A percentile compares a stretch with the other conserved stretches of the same genome.
These are phyloP conservation scores for Babyrousa celebensis DNA, from an alignment of 2,797 vertebrate genomes.

Conservation along the genomic window DNA sequence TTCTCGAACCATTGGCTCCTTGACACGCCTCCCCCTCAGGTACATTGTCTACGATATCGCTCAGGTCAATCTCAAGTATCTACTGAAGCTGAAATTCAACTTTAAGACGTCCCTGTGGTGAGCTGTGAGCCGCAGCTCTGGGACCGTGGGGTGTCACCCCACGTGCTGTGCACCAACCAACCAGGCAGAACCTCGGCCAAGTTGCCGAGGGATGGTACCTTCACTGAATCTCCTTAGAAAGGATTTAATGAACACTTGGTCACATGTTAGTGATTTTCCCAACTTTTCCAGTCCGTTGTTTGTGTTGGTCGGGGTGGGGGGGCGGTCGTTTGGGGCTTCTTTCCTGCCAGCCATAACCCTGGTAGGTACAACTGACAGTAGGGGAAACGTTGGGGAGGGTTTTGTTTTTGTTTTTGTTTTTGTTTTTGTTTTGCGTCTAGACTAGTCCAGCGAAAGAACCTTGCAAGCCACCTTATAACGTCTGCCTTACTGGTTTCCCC, in stretches of 20 bases:
- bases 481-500: constrained; percentile 74
- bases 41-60: constrained; percentile 99
- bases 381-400: constrained; percentile 24
- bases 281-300: constrained; percentile 29
- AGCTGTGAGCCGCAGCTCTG: constrained; percentile 86
- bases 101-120: constrained; percentile 98
- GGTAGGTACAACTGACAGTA: constrained; percentile 78
- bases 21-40: constrained; percentile 92
- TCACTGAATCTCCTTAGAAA: constrained; percentile 83
- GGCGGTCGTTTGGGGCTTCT: constrained; percentile 63
- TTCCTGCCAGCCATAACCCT: constrained; percentile 69
- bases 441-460: constrained; percentile 77
- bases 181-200: constrained; percentile 79
- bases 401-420: not conserved
- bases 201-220: constrained; percentile 70
- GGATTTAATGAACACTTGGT: constrained; percentile 76
- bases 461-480: constrained; percentile 48
- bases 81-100: constrained; percentile 99
- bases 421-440: not conserved
- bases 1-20: constrained; percentile 87
- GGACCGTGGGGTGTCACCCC: constrained; percentile 75
- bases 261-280: constrained; percentile 74
- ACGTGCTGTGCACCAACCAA: constrained; percentile 69
- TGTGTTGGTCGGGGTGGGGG: not conserved
- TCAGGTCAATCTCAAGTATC: constrained; percentile 98